phyloP scores from a whole-genome alignment of 2,797 vertebrate species.

The Myripristis murdjan region DNA sequence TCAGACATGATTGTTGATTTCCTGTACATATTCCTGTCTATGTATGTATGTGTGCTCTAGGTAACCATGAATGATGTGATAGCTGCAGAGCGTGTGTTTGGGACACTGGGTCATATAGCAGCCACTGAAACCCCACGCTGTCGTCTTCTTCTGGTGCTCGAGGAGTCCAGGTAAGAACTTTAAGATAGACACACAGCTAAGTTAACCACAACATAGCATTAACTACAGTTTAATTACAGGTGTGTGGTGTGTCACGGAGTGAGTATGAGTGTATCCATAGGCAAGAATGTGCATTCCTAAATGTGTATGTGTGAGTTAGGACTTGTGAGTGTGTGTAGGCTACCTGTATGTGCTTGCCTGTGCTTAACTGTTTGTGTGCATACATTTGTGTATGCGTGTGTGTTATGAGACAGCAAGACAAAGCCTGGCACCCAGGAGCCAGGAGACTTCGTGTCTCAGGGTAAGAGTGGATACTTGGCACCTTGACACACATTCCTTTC shows the following conservation, averaged over 20 bases:
- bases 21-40: background rate
- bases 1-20: background rate
- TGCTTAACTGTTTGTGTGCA: slow-evolving; percentile 26
- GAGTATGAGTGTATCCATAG: slow-evolving; percentile 33
- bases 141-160: slow-evolving; percentile 90
- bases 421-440: slow-evolving; percentile 74
- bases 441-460: slow-evolving; percentile 64
- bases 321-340: slow-evolving; percentile 25
- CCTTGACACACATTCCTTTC: slow-evolving; percentile 72
- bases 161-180: slow-evolving; percentile 92
- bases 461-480: slow-evolving; percentile 80
- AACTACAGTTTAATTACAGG: slow-evolving; percentile 30
- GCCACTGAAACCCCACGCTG: slow-evolving; percentile 93
- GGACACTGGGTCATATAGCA: slow-evolving; percentile 92
- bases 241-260: slow-evolving; percentile 32
- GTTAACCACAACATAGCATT: slow-evolving; percentile 13
- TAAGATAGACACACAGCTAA: background rate
- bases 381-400: slow-evolving; percentile 21
- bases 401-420: slow-evolving; percentile 44
- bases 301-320: slow-evolving; percentile 31
- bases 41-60: slow-evolving; percentile 73
- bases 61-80: slow-evolving; percentile 93
- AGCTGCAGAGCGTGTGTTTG: slow-evolving; percentile 93
- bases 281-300: slow-evolving; percentile 43
- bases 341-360: slow-evolving; percentile 66